These are phyloP conservation scores for Clistopyga incitator DNA, from an alignment of 2,888 invertebrate genomes.

Conservation along the genomic window DNA sequence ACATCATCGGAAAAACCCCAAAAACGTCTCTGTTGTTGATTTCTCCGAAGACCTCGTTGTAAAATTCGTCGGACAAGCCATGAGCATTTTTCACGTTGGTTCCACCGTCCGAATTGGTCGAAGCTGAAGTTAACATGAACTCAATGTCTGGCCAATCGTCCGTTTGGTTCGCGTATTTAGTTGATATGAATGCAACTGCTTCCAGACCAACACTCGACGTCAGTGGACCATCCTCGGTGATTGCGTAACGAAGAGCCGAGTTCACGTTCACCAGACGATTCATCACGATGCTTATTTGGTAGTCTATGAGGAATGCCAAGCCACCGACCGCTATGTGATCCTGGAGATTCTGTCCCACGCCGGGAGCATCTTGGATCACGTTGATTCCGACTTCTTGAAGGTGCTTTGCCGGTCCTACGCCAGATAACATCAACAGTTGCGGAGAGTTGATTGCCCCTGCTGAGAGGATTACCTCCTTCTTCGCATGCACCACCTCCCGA, in stretches of 20 bases:
- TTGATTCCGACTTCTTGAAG: conserved; percentile 90
- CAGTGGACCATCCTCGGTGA: conserved; percentile 94
- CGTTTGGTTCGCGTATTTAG: conserved; percentile 93
- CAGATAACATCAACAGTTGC: conserved; percentile 96
- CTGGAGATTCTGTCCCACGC: conserved; percentile 94
- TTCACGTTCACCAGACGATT: conserved; percentile 93
- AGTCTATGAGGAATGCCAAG: conserved; percentile 91
- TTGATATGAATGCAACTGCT: conserved; percentile 94
- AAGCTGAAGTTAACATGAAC: conserved; percentile 94
- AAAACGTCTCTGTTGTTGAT: conserved; percentile 92
- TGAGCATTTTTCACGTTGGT: conserved; percentile 92
- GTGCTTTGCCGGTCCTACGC: conserved; percentile 92
- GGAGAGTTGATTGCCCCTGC: conserved; percentile 97
- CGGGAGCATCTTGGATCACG: conserved; percentile 91
- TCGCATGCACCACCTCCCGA: conserved; percentile 88
- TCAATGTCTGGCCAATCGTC: conserved; percentile 97
- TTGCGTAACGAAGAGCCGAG: conserved; percentile 92
- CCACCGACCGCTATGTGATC: conserved; percentile 96
- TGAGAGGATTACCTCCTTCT: conserved; percentile 92
- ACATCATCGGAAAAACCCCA: conserved; percentile 94
- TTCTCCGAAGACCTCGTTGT: conserved; percentile 90
- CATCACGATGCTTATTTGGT: conserved; percentile 92
- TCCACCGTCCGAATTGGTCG: conserved; percentile 94
- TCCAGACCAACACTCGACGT: conserved; percentile 95
- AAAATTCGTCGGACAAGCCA: conserved; percentile 92